Conservation (phyloP, 2,113 vertebrate species). For the Sprattus sprattus region DNA sequence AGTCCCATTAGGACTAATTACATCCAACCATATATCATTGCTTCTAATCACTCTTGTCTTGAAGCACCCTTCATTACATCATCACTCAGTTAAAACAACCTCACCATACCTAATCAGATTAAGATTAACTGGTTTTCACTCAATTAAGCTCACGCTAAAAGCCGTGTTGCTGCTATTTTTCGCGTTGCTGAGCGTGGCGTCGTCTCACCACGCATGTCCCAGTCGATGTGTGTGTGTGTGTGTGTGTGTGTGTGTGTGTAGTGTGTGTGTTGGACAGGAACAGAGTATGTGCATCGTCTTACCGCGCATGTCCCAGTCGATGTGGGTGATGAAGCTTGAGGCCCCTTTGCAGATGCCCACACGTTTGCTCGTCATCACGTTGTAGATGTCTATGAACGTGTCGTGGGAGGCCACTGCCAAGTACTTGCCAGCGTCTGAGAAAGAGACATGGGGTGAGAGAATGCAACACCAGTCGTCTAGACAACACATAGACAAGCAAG, state of each 20-base stretch:
- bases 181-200: background rate
- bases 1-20: background rate
- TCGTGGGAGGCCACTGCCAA: slow-evolving; percentile 97
- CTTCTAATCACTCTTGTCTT: background rate
- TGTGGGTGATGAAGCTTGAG: slow-evolving; percentile 89
- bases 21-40: background rate
- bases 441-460: background rate
- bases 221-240: slow-evolving; percentile 96
- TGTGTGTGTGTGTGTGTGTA: no score
- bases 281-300: no score
- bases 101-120: background rate
- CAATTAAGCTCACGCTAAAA: background rate
- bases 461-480: background rate
- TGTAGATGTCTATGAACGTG: slow-evolving; percentile 97
- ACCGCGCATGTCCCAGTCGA: slow-evolving; percentile 97
- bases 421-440: slow-evolving; percentile 89
- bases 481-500: background rate
- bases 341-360: slow-evolving; percentile 96
- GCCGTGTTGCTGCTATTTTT: background rate
- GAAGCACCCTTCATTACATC: background rate
- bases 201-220: slow-evolving; percentile 89
- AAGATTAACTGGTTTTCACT: background rate
- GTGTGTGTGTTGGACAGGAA: no score
- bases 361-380: slow-evolving; percentile 93
- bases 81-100: background rate